These are phyloP conservation scores for Chaetogeoica ovagalla DNA, from an alignment of 2,888 invertebrate genomes.

Conservation along the genomic window DNA sequence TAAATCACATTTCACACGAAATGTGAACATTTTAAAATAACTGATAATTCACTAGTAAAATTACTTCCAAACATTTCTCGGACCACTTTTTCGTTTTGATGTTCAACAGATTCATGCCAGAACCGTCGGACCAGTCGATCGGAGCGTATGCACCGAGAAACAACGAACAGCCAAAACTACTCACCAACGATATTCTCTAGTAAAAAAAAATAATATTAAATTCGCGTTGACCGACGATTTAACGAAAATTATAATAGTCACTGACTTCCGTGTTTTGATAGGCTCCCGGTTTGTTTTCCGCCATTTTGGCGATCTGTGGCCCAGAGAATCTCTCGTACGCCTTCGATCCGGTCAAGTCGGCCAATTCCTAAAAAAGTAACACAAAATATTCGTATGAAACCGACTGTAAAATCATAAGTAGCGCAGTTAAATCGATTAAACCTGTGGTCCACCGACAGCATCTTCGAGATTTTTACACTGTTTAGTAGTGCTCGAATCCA, in stretches of 20 bases:
- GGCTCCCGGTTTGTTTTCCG: conserved; percentile 69
- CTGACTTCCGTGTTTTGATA: conserved; percentile 75
- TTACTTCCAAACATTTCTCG: conserved; percentile 71
- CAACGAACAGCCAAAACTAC: conserved; percentile 87
- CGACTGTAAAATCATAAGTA: no score
- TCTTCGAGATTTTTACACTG: conserved; percentile 81
- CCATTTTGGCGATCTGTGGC: conserved; percentile 88
- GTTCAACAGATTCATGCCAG: conserved; percentile 94
- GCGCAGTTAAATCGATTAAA: conserved; percentile 58
- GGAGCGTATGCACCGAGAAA: conserved; percentile 86
- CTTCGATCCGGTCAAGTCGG: conserved; percentile 80
- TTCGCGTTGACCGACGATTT: no score
- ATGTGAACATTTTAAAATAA: conserved; percentile 7
- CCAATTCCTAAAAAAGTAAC: conserved; percentile 67
- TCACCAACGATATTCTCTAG: conserved; percentile 86
- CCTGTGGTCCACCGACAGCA: conserved; percentile 76
- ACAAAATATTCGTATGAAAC: background rate
- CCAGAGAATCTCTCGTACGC: conserved; percentile 93
- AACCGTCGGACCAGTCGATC: conserved; percentile 89
- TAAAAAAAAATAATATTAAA: conserved; percentile 51
- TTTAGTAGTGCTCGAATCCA: conserved; percentile 83
- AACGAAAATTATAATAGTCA: conserved; percentile 19
- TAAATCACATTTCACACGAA: conserved; percentile 57
- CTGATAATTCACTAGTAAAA: conserved; percentile 40
- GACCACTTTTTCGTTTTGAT: conserved; percentile 79